Conservation (phyloP, 2,113 vertebrate genomes). For the Pangasianodon hypophthalmus region DNA sequence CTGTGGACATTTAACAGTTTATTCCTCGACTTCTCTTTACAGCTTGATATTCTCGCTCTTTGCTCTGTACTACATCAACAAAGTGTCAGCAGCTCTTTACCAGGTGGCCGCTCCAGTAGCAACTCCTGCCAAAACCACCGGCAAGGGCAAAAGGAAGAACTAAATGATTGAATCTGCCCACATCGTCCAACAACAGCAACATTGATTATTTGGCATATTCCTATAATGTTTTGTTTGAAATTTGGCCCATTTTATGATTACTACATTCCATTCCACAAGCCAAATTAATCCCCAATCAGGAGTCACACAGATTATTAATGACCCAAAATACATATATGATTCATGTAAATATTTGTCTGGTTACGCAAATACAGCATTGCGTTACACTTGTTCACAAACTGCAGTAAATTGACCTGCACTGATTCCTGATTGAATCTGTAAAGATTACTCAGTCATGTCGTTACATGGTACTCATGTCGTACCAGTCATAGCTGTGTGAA, state of each 20-base stretch:
- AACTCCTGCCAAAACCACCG: constrained; percentile 77
- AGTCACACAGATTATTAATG: not conserved
- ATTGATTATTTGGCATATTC: not conserved
- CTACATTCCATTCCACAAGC: constrained; percentile 31
- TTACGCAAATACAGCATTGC: not conserved
- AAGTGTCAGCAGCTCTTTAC: constrained; percentile 91
- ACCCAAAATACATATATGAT: not conserved
- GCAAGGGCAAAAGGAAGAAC: constrained; percentile 93
- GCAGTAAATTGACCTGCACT: not conserved
- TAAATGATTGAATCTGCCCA: constrained; percentile 59
- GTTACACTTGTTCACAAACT: not conserved
- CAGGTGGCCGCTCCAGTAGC: constrained; percentile 74
- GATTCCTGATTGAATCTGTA: not conserved
- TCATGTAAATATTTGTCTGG: constrained; percentile 9
- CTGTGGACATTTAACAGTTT: not conserved
- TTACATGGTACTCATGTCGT: not conserved
- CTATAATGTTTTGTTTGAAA: not conserved
- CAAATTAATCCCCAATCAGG: not conserved
- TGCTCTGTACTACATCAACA: constrained; percentile 93
- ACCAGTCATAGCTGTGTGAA: constrained; percentile 1
- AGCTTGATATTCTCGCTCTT: constrained; percentile 95
- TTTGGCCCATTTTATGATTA: not conserved
- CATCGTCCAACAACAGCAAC: not conserved
- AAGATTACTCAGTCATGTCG: not conserved
- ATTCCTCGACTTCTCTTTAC: constrained; percentile 19